Conservation (phyloP, 2,113 vertebrate species). For the Opisthocomus hoazin region DNA sequence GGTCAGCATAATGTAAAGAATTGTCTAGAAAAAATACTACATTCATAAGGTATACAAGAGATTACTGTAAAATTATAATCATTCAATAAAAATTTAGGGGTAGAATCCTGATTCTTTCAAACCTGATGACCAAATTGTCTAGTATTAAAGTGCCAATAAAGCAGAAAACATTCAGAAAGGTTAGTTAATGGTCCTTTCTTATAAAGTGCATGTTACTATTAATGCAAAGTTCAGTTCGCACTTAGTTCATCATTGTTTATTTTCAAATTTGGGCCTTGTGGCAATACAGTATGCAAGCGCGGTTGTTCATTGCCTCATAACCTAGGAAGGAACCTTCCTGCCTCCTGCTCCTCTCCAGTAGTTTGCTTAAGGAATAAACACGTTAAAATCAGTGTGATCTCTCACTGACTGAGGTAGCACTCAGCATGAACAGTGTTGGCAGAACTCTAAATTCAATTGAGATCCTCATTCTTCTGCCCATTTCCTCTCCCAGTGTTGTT, state of each 20-base stretch:
- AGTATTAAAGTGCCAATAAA: background rate
- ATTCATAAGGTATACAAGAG: background rate
- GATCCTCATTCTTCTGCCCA: background rate
- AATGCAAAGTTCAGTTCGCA: background rate
- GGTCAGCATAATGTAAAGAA: background rate
- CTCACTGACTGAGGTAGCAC: background rate
- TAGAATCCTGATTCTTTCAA: background rate
- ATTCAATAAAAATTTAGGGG: background rate
- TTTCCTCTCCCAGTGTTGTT: background rate
- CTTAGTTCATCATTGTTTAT: background rate
- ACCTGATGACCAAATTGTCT: background rate
- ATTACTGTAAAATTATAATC: background rate
- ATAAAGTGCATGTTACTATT: background rate
- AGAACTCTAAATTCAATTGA: background rate
- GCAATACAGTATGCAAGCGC: background rate
- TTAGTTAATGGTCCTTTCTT: background rate
- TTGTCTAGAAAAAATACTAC: background rate
- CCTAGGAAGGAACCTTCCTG: background rate
- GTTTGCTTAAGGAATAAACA: background rate
- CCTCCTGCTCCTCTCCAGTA: background rate
- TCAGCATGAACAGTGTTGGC: background rate
- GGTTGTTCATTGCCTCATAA: background rate
- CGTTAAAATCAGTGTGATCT: background rate
- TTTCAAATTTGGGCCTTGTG: background rate
- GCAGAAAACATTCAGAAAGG: background rate